Evolutionary conservation across 1,140 invertebrate genomes (phyloP).

Genomic region (Drosophila ambigua): DNA sequence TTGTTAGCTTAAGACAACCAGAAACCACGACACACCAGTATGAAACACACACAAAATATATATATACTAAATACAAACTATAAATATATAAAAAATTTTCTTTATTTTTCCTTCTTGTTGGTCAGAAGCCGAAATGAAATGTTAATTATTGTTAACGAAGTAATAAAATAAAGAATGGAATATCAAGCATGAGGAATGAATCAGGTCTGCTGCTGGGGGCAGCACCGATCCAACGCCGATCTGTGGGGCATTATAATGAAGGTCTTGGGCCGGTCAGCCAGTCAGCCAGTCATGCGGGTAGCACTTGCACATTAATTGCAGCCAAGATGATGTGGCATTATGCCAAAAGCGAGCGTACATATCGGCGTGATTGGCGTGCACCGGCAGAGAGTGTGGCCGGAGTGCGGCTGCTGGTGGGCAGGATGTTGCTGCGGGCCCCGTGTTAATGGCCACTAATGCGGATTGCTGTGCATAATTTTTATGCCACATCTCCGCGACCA

Average conservation of each 20-base stretch:
- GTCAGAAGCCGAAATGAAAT: constrained; percentile 11
- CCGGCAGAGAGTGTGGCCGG: too few species aligned
- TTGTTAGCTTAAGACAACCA: constrained; percentile 21
- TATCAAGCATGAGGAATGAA: constrained; percentile 1
- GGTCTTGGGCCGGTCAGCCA: neutral
- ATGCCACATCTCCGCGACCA: constrained; percentile 1
- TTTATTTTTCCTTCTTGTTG: constrained; percentile 16
- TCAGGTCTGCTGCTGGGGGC: neutral
- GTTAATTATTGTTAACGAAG: constrained; percentile 53
- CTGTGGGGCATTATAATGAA: constrained; percentile 11
- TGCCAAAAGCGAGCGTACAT: too few species aligned
- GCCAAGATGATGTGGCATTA: too few species aligned
- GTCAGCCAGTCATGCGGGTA: constrained; percentile 34
- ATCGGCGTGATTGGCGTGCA: too few species aligned
- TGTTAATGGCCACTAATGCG: constrained; percentile 24
- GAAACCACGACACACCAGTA: constrained; percentile 51
- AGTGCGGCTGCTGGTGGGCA: constrained; percentile 18
- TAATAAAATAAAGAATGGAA: constrained; percentile 48
- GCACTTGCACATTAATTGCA: constrained; percentile 36
- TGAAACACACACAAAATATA: constrained; percentile 19
- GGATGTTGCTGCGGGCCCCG: neutral
- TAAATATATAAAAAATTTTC: neutral
- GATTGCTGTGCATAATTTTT: constrained; percentile 27
- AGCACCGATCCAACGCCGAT: too few species aligned
- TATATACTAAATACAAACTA: neutral